Base-by-base conservation (phyloP, 2,797 vertebrate genomes). In the Hypotaenidia philippensis region DNA sequence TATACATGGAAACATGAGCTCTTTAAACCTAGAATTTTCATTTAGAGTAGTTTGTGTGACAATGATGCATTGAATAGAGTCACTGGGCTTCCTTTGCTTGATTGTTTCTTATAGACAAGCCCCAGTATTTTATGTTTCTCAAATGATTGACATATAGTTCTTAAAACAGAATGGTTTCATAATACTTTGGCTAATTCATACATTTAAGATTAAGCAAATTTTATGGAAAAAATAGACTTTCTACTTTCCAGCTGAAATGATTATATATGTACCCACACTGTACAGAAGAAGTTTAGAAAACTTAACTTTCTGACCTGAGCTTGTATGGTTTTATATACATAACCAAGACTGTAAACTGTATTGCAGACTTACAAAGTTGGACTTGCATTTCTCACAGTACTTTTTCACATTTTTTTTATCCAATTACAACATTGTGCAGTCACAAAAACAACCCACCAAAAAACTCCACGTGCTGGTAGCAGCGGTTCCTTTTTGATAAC, bases 401-500 rank as follows among this genome's bases (percentile, higher is more conserved):
- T 47, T 66, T 61, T 29, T 45, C 5, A 2, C 27, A 9, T 19
- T 59, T 47, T 38, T 52, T 4, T 6, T 1, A 15, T 77, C 76
- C 6, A 16, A 1, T 56, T 68, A 40, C 40, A 52, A 32, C 5
- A 10, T 12, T 41, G 3, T 36, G 11, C 6, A 44, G 56, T 76
- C 2, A 44, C 25, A 13, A 49, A 40, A 40, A 15, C 13, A 11
- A 1, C 17, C 19, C 4, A 50, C 19, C 2, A n/a, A 53, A 27
- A 27, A 27, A 5, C 3, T 13, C 2, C 16, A 19, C 2, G 0
- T 26, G 5, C 16, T 61, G 18, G 1, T 64, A 31, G 19, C 64
- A 25, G 10, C 9, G 10, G 5, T 36, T 41, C 26, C 7, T 21
- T 34, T 88, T 61, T 74, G 21, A 4, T 25, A 22, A 7, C 4